Percentiles rank a stretch among this genome's conserved stretches.
Conservation (phyloP, 2,888 invertebrate species). For the Agrotis clavis region DNA sequence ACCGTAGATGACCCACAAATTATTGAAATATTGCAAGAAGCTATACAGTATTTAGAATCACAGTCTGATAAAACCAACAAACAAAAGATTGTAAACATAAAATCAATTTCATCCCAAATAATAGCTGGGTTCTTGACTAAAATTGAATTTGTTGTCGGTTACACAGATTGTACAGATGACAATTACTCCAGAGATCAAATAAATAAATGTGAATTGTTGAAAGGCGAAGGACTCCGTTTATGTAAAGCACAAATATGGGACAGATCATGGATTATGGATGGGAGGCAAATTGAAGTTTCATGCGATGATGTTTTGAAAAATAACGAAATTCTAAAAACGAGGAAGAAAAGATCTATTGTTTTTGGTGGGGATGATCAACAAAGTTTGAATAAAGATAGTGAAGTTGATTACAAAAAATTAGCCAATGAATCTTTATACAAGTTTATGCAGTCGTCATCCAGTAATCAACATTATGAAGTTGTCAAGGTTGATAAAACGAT, state of each 20-base stretch:
- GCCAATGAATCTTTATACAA: conserved; percentile 70
- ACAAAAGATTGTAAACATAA: conserved; percentile 82
- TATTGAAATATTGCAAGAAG: conserved; percentile 78
- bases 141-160: conserved; percentile 91
- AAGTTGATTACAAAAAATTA: conserved; percentile 64
- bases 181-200: conserved; percentile 62
- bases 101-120: conserved; percentile 86
- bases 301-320: conserved; percentile 69
- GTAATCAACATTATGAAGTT: conserved; percentile 64
- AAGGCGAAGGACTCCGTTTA: conserved; percentile 73
- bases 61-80: conserved; percentile 79
- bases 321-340: conserved; percentile 44
- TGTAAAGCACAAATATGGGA: conserved; percentile 89
- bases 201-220: conserved; percentile 74
- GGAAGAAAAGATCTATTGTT: conserved; percentile 62
- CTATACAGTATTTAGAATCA: conserved; percentile 81
- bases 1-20: conserved; percentile 72
- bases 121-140: conserved; percentile 91
- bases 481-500: conserved; percentile 79
- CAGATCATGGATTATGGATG: conserved; percentile 90
- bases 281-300: conserved; percentile 79
- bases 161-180: conserved; percentile 88
- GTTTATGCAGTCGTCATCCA: conserved; percentile 65
- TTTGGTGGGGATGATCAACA: conserved; percentile 53
- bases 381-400: conserved; percentile 49